These are phyloP conservation scores for Drosophila greeni DNA, from an alignment of 2,888 invertebrate genomes.

Conservation along the genomic window DNA sequence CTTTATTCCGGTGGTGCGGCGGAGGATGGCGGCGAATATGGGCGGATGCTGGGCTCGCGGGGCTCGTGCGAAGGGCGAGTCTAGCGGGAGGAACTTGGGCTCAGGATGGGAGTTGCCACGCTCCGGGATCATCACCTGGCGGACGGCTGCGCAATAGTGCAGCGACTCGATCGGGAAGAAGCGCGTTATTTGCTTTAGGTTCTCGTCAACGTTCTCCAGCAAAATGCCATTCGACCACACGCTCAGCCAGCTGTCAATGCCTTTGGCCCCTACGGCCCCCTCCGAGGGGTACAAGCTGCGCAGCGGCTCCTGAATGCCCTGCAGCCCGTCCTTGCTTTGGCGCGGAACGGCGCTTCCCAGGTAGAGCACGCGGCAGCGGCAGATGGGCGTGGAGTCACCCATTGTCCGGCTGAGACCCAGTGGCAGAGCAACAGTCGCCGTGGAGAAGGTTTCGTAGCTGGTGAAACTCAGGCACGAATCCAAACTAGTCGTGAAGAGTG, in stretches of 20 bases:
- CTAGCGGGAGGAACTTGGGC: slow-evolving; percentile 94
- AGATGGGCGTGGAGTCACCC: slow-evolving; percentile 93
- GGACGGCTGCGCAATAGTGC: slow-evolving; percentile 97
- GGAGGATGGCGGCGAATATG: slow-evolving; percentile 96
- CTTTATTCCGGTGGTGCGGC: slow-evolving; percentile 97
- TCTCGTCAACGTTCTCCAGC: slow-evolving; percentile 97
- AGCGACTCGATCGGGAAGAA: slow-evolving; percentile 97
- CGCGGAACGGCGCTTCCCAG: slow-evolving; percentile 97
- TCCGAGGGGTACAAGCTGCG: slow-evolving; percentile 97
- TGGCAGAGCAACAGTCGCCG: not conserved
- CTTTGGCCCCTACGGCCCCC: slow-evolving; percentile 91
- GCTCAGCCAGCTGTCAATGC: slow-evolving; percentile 97
- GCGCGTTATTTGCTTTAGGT: slow-evolving; percentile 94
- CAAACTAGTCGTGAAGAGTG: slow-evolving; percentile 9
- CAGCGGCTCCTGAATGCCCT: slow-evolving; percentile 97
- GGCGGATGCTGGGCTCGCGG: slow-evolving; percentile 97
- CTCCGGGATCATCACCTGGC: slow-evolving; percentile 87
- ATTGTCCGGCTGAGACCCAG: slow-evolving; percentile 70
- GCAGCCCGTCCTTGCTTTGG: slow-evolving; percentile 97
- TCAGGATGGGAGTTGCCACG: slow-evolving; percentile 83
- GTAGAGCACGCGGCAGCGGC: slow-evolving; percentile 97
- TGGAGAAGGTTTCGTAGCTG: slow-evolving; percentile 5
- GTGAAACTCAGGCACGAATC: slow-evolving; percentile 1
- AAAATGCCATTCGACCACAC: slow-evolving; percentile 98
- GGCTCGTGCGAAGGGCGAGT: slow-evolving; percentile 96